Evolutionary conservation across 2,797 vertebrate species (phyloP).

Genomic region (Taenioides sp.): DNA sequence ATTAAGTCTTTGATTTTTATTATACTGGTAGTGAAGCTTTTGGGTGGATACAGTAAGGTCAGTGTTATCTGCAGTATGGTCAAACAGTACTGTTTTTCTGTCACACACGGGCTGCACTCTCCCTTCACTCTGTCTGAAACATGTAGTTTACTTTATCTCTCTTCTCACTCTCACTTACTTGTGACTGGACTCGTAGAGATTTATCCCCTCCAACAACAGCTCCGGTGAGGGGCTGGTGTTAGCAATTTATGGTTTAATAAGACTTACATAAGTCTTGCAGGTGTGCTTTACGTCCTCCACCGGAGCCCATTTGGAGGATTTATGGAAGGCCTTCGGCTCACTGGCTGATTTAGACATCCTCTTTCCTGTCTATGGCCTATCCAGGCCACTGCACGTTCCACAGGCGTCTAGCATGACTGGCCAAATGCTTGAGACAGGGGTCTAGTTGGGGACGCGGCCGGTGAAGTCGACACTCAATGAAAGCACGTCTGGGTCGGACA

Average conservation of each 20-base stretch:
- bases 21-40: conserved; percentile 18
- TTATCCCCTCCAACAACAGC: conserved; percentile 77
- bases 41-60: conserved; percentile 69
- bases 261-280: conserved; percentile 90
- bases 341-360: conserved; percentile 83
- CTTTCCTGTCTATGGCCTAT: conserved; percentile 72
- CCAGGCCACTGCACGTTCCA: conserved; percentile 63
- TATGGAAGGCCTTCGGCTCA: conserved; percentile 83
- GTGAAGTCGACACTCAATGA: conserved; percentile 66
- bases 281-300: conserved; percentile 83
- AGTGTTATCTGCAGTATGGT: conserved; percentile 57
- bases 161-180: conserved; percentile 70
- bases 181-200: conserved; percentile 68
- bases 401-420: conserved; percentile 62
- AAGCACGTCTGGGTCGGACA: conserved; percentile 57
- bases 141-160: conserved; percentile 54
- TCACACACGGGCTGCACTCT: conserved; percentile 53
- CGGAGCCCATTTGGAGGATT: conserved; percentile 82
- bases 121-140: conserved; percentile 57
- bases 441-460: conserved; percentile 62
- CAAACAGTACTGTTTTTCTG: conserved; percentile 48
- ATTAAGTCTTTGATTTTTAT: too few relatives aligned
- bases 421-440: conserved; percentile 68
- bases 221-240: conserved; percentile 73
- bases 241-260: conserved; percentile 88